Evolutionary conservation across 1,140 invertebrate species (phyloP).

Genomic region (Lepidurus couesii): DNA sequence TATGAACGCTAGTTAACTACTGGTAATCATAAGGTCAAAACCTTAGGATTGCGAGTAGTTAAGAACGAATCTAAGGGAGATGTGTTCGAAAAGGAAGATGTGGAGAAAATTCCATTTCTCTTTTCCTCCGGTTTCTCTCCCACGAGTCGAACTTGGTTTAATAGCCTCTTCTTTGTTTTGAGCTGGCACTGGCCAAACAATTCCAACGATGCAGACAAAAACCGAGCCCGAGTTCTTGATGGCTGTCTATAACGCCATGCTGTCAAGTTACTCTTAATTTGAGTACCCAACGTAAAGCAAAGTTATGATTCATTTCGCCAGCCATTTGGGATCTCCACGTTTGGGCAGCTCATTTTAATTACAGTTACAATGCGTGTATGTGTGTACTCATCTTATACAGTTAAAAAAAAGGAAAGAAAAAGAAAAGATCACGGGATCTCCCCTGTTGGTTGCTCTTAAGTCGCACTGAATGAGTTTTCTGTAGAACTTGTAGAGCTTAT

Average conservation of each 20-base stretch:
- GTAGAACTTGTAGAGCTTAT: constrained; percentile 22
- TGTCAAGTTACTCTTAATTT: constrained; percentile 22
- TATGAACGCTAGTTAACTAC: too few species aligned
- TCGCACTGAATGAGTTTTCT: constrained; percentile 4
- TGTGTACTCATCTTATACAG: constrained; percentile 2
- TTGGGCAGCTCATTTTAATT: constrained; percentile 15
- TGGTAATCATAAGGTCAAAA: too few species aligned
- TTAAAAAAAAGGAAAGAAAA: neutral
- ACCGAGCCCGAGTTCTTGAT: neutral
- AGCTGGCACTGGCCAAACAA: constrained; percentile 17
- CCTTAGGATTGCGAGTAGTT: too few species aligned
- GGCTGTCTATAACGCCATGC: constrained; percentile 18
- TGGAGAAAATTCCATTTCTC: neutral
- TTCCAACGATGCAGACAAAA: constrained; percentile 22
- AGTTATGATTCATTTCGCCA: constrained; percentile 18
- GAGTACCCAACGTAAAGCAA: neutral
- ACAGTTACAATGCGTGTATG: constrained; percentile 7
- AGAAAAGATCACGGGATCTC: constrained; percentile 8
- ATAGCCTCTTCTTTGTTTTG: constrained; percentile 9
- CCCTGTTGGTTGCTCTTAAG: neutral
- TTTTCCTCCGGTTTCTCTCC: neutral
- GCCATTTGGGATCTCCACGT: neutral
- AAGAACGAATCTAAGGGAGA: too few species aligned
- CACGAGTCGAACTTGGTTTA: neutral
- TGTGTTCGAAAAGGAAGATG: neutral